phyloP scores from a whole-genome alignment of 2,888 invertebrate species.

The Blastobasis adustella region DNA sequence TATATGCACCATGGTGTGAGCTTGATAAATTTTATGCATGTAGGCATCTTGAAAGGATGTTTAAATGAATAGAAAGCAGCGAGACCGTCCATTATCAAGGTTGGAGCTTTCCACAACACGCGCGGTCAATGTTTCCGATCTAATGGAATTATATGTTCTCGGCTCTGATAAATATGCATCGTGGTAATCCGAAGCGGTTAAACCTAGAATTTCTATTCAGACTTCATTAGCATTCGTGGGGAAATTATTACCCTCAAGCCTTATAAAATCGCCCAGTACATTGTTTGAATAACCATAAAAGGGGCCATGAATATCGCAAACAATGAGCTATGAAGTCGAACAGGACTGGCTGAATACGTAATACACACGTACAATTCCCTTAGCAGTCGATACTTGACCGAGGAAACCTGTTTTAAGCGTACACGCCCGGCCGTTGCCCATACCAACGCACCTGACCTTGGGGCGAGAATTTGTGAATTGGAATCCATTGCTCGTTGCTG shows the following conservation, averaged over 20 bases:
- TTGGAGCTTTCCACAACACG: too few species aligned
- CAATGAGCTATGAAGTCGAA: constrained; percentile 26
- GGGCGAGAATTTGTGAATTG: neutral
- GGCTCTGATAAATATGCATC: too few species aligned
- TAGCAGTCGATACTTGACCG: constrained; percentile 26
- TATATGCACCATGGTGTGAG: too few species aligned
- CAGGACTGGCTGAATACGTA: constrained; percentile 26
- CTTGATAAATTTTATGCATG: too few species aligned
- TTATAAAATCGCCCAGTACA: neutral
- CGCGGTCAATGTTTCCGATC: too few species aligned
- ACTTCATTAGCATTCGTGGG: neutral
- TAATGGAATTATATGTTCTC: too few species aligned
- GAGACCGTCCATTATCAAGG: too few species aligned
- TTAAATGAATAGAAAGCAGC: too few species aligned
- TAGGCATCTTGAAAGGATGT: too few species aligned
- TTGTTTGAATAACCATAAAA: neutral
- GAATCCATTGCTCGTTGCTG: too few species aligned
- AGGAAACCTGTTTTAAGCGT: constrained; percentile 35
- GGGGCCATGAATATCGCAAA: constrained; percentile 18
- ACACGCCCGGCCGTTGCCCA: constrained; percentile 5
- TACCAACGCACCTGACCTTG: neutral
- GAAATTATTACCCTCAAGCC: neutral
- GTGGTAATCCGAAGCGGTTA: too few species aligned
- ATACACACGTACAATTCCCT: constrained; percentile 27
- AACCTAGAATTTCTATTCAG: neutral